Percentiles rank a stretch among this genome's conserved stretches.
Conservation (phyloP, 2,797 vertebrate genomes). For the Florisuga fusca region DNA sequence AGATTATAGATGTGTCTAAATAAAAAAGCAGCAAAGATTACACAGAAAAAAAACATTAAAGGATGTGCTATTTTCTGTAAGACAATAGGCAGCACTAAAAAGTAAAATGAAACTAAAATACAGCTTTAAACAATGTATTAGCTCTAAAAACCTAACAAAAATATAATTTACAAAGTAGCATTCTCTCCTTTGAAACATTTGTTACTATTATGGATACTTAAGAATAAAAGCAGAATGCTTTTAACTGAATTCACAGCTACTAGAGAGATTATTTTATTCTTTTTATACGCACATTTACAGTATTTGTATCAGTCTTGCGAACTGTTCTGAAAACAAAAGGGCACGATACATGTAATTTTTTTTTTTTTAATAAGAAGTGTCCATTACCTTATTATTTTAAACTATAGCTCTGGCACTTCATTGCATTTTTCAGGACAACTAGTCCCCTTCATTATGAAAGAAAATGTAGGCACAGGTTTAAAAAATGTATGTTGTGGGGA, state of each 20-base stretch:
- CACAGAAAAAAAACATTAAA: constrained; percentile 34
- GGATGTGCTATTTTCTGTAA: constrained; percentile 43
- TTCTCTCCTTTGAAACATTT: constrained; percentile 20
- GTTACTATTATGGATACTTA: constrained; percentile 39
- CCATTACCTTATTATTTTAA: constrained; percentile 73
- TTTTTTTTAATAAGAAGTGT: constrained; percentile 29
- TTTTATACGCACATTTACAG: not conserved
- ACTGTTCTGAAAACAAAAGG: constrained; percentile 37
- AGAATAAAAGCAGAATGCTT: constrained; percentile 36
- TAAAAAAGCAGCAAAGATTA: constrained; percentile 45
- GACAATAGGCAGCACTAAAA: constrained; percentile 4
- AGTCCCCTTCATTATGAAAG: constrained; percentile 90
- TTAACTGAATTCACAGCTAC: not conserved
- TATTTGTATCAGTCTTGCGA: not conserved
- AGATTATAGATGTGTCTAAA: constrained; percentile 11
- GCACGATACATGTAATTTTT: not conserved
- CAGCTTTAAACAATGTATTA: constrained; percentile 27
- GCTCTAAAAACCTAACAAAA: constrained; percentile 32
- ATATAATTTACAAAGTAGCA: not conserved
- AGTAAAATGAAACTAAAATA: constrained; percentile 24
- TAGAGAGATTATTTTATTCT: not conserved
- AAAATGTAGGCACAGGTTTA: constrained; percentile 92
- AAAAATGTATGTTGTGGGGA: constrained; percentile 99
- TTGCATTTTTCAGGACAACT: constrained; percentile 85
- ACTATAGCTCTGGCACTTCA: constrained; percentile 82